A percentile compares a stretch with the other conserved stretches of the same genome.
phyloP scores from a whole-genome alignment of 37 sponge, comb jelly and placozoan species.

The Hexactinellida sp. region DNA sequence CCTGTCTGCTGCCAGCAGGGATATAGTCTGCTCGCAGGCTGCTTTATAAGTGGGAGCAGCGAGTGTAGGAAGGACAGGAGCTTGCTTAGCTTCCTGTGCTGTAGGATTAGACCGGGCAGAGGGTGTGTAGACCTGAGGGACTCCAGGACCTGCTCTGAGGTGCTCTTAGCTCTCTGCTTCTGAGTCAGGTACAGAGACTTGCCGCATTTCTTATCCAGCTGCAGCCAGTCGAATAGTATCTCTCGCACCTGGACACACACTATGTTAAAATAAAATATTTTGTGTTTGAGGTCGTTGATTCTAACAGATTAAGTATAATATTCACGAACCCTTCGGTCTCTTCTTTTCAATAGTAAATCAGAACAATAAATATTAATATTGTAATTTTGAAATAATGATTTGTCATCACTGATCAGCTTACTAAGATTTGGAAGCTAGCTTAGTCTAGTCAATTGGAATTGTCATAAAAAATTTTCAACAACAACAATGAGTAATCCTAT shows the following conservation, averaged over 20 bases:
- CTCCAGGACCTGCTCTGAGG: slow-evolving; percentile 57
- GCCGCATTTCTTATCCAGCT: slow-evolving; percentile 34
- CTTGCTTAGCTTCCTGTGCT: slow-evolving; percentile 54
- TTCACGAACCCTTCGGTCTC: too few species aligned
- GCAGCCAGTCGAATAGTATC: slow-evolving; percentile 63
- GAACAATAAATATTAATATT: too few species aligned
- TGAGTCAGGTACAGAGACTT: slow-evolving; percentile 40
- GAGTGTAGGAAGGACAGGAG: not conserved
- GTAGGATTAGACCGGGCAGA: slow-evolving; percentile 55
- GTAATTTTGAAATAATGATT: too few species aligned
- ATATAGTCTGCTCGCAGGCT: not conserved
- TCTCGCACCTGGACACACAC: slow-evolving; percentile 20
- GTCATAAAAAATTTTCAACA: too few species aligned
- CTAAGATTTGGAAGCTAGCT: too few species aligned
- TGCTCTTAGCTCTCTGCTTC: slow-evolving; percentile 41
- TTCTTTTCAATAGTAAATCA: too few species aligned
- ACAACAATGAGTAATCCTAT: too few species aligned
- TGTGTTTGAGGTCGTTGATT: too few species aligned
- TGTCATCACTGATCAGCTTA: too few species aligned
- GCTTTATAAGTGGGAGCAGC: not conserved
- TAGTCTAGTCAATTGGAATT: too few species aligned
- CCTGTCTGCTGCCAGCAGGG: slow-evolving; percentile 18
- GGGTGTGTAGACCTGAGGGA: slow-evolving; percentile 58
- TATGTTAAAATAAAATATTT: too few species aligned
- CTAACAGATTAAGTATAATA: too few species aligned